Evolutionary conservation across 2,797 vertebrate species (phyloP).

Genomic region (Cirrhinus molitorella): DNA sequence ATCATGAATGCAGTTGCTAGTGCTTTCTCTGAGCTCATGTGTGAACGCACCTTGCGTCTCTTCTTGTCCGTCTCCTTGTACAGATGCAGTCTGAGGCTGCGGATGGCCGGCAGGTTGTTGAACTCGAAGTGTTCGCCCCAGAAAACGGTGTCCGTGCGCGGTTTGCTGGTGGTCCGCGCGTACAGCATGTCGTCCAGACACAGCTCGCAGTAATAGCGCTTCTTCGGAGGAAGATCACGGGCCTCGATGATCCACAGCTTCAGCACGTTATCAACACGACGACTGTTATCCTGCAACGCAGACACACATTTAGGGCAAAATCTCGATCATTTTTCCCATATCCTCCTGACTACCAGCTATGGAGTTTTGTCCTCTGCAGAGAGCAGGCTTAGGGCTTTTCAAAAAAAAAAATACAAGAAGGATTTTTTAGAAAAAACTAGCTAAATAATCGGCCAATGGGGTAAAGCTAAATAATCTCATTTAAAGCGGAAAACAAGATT

Average conservation of each 20-base stretch:
- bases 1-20: too few relatives aligned
- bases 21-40: too few relatives aligned
- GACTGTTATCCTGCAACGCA: conserved; percentile 93
- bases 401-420: too few relatives aligned
- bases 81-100: conserved; percentile 93
- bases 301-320: too few relatives aligned
- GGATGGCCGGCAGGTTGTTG: conserved; percentile 94
- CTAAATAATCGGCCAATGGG: too few relatives aligned
- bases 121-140: conserved; percentile 99
- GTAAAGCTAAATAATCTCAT: too few relatives aligned
- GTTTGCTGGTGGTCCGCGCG: conserved; percentile 96
- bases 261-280: conserved; percentile 94
- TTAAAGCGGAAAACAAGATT: too few relatives aligned
- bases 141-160: conserved; percentile 94
- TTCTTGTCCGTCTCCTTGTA: conserved; percentile 99
- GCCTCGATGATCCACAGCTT: conserved; percentile 98
- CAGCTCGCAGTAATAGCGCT: conserved; percentile 97
- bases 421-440: too few relatives aligned
- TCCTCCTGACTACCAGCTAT: too few relatives aligned
- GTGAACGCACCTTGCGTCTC: conserved; percentile 91
- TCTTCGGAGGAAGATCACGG: conserved; percentile 94
- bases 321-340: too few relatives aligned
- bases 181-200: conserved; percentile 98
- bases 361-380: too few relatives aligned
- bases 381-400: too few relatives aligned